phyloP scores from a whole-genome alignment of 2,113 vertebrate genomes.

The Cinclus mexicanus region DNA sequence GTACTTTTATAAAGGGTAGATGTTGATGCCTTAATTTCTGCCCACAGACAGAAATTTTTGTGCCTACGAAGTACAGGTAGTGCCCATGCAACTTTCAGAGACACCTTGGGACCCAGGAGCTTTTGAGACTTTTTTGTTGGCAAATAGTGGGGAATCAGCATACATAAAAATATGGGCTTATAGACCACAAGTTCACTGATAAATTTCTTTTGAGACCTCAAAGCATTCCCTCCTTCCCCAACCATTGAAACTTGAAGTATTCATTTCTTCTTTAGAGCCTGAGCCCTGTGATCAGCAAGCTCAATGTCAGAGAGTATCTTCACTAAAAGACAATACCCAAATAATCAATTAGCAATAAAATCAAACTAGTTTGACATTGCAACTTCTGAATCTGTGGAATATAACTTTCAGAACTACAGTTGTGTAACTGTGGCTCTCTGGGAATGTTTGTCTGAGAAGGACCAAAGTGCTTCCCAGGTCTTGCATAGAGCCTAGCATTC shows the following conservation, averaged over 20 bases:
- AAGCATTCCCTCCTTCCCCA: not conserved
- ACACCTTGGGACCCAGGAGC: not conserved
- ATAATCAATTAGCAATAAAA: not conserved
- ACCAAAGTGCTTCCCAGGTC: not conserved
- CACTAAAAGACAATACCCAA: not conserved
- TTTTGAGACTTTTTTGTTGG: not conserved
- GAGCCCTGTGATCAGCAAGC: not conserved
- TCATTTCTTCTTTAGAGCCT: not conserved
- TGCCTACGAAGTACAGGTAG: not conserved
- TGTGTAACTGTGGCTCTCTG: not conserved
- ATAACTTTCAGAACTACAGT: not conserved
- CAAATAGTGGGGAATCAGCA: not conserved
- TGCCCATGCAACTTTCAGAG: not conserved
- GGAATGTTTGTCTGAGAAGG: not conserved
- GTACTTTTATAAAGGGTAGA: not conserved
- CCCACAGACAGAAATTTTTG: not conserved
- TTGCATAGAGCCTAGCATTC: not conserved
- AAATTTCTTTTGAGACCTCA: not conserved
- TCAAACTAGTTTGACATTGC: not conserved
- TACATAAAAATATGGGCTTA: not conserved
- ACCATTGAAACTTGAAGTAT: not conserved
- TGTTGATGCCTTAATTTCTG: not conserved
- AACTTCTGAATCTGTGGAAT: slow-evolving; percentile 7
- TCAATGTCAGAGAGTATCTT: not conserved
- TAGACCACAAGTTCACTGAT: not conserved